Percentiles rank a stretch among this genome's conserved stretches.
Evolutionary conservation across 2,888 invertebrate species (phyloP).

Genomic region (Galeopsomyia nigrocyanea): DNA sequence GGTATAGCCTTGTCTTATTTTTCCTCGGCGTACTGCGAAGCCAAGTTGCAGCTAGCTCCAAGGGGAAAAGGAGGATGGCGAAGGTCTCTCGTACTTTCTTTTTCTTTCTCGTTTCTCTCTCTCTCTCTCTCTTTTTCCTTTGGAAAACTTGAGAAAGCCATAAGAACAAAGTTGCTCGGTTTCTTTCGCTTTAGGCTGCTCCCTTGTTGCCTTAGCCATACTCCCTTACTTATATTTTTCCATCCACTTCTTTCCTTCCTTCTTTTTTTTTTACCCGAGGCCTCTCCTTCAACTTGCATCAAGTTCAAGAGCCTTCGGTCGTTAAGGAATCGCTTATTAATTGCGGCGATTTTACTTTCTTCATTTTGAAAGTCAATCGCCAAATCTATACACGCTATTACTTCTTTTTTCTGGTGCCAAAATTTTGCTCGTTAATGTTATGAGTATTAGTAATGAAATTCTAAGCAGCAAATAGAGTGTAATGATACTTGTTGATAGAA

Average conservation of each 20-base stretch:
- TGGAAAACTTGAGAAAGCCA: conserved; percentile 45
- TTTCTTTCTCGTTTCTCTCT: conserved; percentile 1
- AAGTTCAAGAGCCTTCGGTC: conserved; percentile 41
- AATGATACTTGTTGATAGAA: neutral
- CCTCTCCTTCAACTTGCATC: conserved; percentile 7
- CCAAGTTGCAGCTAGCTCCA: conserved; percentile 33
- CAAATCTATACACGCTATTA: conserved; percentile 30
- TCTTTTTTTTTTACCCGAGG: neutral
- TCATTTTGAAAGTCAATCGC: conserved; percentile 41
- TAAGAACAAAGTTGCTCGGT: conserved; percentile 48
- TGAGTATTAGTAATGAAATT: conserved; percentile 27
- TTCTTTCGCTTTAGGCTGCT: conserved; percentile 40
- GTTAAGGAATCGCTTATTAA: conserved; percentile 46
- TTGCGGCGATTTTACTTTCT: conserved; percentile 41
- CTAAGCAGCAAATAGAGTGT: conserved; percentile 1
- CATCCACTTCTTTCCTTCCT: conserved; percentile 15
- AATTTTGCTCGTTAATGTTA: conserved; percentile 30
- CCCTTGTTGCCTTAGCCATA: conserved; percentile 41
- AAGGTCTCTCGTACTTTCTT: conserved; percentile 15
- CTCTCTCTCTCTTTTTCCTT: conserved; percentile 18
- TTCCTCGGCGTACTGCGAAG: conserved; percentile 30
- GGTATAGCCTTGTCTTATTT: conserved; percentile 38
- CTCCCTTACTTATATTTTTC: conserved; percentile 33
- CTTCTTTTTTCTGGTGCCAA: conserved; percentile 13
- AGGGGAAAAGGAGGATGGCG: conserved; percentile 1